Evolutionary conservation across 2,797 vertebrate genomes (phyloP), one percentile per base, ranked within the genome.

Genomic region (Moxostoma hubbsi): DNA sequence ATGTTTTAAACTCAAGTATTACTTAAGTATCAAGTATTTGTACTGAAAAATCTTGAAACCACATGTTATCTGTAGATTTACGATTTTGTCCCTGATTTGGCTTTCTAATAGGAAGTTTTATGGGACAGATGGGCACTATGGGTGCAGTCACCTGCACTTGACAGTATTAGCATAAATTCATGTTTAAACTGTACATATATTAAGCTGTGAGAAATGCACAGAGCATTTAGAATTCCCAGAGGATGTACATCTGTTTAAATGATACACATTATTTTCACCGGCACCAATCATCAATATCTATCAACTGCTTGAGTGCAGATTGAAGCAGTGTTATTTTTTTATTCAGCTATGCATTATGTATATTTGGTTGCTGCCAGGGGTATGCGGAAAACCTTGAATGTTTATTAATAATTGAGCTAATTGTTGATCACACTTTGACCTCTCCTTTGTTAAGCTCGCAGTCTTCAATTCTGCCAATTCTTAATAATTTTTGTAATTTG

Each of bases 291-390:
- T 58, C 45, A 18, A 53, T 61, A 66, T 72, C 57, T 68, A 45
- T 63, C 69, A 15, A 36, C 49, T 10, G 59, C 50, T 77, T 77
- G 49, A 16, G n/a, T 75, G 72, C 59, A 51, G n/a, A 16, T 13
- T 72, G 51, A 58, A 46, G 15, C 74, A 79, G 81, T 79, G 36
- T 85, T 83, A 36, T 36, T 36, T 36, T 36, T 75, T 49, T 36
- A n/a, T 70, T 53, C 15, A 72, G 71, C 46, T 78, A 63, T 78
- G 79, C 75, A 51, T 66, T 71, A 18, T 62, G 50, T 71, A 45
- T 68, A 49, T 58, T 46, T 62, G 53, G 66, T 81, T 36, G 63
- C 57, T 75, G 55, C 62, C 66, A 12, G 66, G 65, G 65, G 50
- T 78, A 81, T 57, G 8, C 9, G 75, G 11, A 73, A 68, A 36